phyloP scores from a whole-genome alignment of 1,140 invertebrate genomes.

The Heliconius nattereri region DNA sequence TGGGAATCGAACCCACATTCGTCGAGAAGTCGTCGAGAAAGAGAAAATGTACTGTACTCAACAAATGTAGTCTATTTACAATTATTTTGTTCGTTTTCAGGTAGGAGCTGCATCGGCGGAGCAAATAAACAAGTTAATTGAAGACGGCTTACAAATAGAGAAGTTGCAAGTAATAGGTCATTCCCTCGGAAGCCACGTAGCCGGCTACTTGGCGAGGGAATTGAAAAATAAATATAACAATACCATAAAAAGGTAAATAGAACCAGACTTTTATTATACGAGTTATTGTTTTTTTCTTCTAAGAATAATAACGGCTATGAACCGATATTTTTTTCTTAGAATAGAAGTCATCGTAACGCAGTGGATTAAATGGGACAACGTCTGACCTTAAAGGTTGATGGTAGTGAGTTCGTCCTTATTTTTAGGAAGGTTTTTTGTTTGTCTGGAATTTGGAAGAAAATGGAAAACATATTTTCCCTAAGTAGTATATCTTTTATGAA shows the following conservation, averaged over 20 bases:
- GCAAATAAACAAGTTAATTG: constrained; percentile 62
- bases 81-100: constrained; percentile 45
- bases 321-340: not conserved
- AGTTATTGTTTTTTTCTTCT: not conserved
- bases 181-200: constrained; percentile 77
- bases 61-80: not conserved
- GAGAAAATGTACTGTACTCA: not conserved
- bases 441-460: too few species aligned
- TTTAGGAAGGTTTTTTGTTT: too few species aligned
- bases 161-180: constrained; percentile 75
- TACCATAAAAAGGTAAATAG: constrained; percentile 65
- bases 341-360: not conserved
- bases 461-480: too few species aligned
- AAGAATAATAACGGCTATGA: not conserved
- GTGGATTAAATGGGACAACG: not conserved
- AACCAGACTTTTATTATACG: not conserved
- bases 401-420: not conserved
- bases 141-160: constrained; percentile 58
- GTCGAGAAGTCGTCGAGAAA: not conserved
- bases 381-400: not conserved
- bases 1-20: too few species aligned
- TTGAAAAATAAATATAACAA: constrained; percentile 68
- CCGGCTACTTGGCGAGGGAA: constrained; percentile 68
- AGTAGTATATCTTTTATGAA: too few species aligned
- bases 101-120: constrained; percentile 67